Conservation (phyloP, 2,113 vertebrate species). For the Morone saxatilis region DNA sequence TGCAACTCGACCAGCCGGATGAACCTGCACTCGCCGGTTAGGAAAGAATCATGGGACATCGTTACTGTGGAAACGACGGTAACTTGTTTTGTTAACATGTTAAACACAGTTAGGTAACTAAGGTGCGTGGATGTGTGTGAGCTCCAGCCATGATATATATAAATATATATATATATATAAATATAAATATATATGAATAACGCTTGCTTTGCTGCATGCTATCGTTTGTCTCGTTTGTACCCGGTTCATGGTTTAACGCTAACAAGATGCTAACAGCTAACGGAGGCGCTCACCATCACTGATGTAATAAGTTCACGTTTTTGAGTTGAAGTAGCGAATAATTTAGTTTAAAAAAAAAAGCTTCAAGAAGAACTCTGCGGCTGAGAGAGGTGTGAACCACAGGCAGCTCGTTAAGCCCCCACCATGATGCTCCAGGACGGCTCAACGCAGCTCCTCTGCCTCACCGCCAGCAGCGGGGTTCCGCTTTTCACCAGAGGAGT, state of each 20-base stretch:
- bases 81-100: slow-evolving; percentile 67
- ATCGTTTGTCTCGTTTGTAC: neutral
- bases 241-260: neutral
- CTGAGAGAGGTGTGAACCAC: neutral
- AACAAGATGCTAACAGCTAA: slow-evolving; percentile 28
- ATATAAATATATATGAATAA: too few relatives aligned
- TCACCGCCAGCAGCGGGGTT: slow-evolving; percentile 90
- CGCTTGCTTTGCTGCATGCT: neutral
- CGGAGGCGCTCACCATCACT: neutral
- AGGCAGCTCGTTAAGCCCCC: neutral
- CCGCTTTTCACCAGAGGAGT: slow-evolving; percentile 90
- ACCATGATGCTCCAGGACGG: slow-evolving; percentile 81
- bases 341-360: too few relatives aligned
- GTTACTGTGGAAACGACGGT: slow-evolving; percentile 83
- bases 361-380: neutral
- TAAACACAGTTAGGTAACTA: neutral
- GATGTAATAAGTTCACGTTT: slow-evolving; percentile 22
- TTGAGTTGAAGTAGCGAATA: neutral
- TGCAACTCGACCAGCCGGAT: slow-evolving; percentile 63
- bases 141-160: too few relatives aligned
- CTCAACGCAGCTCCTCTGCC: slow-evolving; percentile 87
- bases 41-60: slow-evolving; percentile 76
- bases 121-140: neutral
- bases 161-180: too few relatives aligned
- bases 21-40: slow-evolving; percentile 11